A percentile compares a stretch with the other conserved stretches of the same genome.
These are phyloP conservation scores for Aricia agestis DNA, from an alignment of 1,140 invertebrate genomes.

Conservation along the genomic window DNA sequence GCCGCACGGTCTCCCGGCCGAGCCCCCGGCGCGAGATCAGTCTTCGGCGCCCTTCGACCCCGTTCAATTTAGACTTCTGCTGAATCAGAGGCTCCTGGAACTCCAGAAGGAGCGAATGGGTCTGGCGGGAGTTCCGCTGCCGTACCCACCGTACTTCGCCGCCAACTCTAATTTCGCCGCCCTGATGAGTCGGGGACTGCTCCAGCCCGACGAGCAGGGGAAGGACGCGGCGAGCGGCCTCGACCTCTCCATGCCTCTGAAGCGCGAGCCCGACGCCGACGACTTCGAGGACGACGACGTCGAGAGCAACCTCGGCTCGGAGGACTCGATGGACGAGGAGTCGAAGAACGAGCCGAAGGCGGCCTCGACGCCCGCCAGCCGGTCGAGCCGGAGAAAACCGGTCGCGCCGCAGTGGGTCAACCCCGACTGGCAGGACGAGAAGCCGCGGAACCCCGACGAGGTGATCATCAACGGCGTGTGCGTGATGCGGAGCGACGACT, in stretches of 20 bases:
- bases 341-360: constrained; percentile 73
- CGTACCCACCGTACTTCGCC: constrained; percentile 85
- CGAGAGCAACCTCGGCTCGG: constrained; percentile 86
- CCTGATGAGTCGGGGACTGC: constrained; percentile 79
- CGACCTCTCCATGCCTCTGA: constrained; percentile 88
- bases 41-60: constrained; percentile 87
- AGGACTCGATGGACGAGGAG: constrained; percentile 81
- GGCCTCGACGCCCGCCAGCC: constrained; percentile 70
- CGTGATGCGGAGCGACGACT: constrained; percentile 89
- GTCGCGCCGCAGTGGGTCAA: constrained; percentile 98
- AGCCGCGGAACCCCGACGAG: constrained; percentile 80
- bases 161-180: constrained; percentile 84
- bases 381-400: constrained; percentile 88
- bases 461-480: constrained; percentile 95
- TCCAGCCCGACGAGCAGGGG: constrained; percentile 78
- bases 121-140: constrained; percentile 82
- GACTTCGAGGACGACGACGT: constrained; percentile 85
- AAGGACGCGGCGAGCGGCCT: constrained; percentile 87
- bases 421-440: constrained; percentile 90
- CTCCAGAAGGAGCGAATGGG: constrained; percentile 89
- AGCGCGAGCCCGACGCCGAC: constrained; percentile 84
- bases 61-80: constrained; percentile 90
- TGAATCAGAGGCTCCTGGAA: constrained; percentile 91
- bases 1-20: constrained; percentile 82
- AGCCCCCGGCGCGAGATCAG: constrained; percentile 83